Conservation (phyloP, 2,113 vertebrate genomes). For the Chaetodon auriga region DNA sequence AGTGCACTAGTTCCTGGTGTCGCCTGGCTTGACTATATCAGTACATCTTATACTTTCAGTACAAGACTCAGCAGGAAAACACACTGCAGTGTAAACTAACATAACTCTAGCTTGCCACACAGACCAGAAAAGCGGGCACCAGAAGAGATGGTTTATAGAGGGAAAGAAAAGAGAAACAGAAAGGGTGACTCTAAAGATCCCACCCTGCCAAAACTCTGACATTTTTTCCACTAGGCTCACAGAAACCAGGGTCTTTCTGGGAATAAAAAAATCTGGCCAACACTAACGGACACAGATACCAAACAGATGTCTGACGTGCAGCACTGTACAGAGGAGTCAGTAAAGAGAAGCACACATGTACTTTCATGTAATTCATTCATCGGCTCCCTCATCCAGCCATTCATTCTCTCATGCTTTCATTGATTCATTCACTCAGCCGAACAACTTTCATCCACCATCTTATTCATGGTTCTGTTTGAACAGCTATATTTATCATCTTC, state of each 20-base stretch:
- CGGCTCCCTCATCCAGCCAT: neutral
- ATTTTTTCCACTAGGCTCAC: slow-evolving; percentile 67
- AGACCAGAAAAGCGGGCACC: slow-evolving; percentile 30
- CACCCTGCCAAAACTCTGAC: slow-evolving; percentile 63
- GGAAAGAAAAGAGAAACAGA: slow-evolving; percentile 47
- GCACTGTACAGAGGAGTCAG: slow-evolving; percentile 22
- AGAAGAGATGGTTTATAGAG: slow-evolving; percentile 40
- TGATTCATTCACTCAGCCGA: slow-evolving; percentile 30
- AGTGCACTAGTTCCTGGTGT: slow-evolving; percentile 13
- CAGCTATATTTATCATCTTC: slow-evolving; percentile 68
- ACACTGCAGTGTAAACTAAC: slow-evolving; percentile 23
- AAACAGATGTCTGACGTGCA: slow-evolving; percentile 62
- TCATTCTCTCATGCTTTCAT: slow-evolving; percentile 17
- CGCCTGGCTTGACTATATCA: slow-evolving; percentile 21
- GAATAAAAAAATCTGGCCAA: slow-evolving; percentile 46
- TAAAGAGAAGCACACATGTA: slow-evolving; percentile 8
- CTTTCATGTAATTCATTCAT: slow-evolving; percentile 43
- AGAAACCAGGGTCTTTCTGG: slow-evolving; percentile 64
- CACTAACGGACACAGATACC: slow-evolving; percentile 50
- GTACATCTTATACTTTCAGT: slow-evolving; percentile 3
- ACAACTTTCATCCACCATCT: slow-evolving; percentile 5
- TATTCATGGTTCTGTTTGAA: slow-evolving; percentile 34
- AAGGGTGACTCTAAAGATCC: slow-evolving; percentile 48
- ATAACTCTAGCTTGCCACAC: slow-evolving; percentile 18
- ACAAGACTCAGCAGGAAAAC: slow-evolving; percentile 29